Evolutionary conservation across 2,113 vertebrate genomes (phyloP).

Genomic region (Anser brachyrhynchus): DNA sequence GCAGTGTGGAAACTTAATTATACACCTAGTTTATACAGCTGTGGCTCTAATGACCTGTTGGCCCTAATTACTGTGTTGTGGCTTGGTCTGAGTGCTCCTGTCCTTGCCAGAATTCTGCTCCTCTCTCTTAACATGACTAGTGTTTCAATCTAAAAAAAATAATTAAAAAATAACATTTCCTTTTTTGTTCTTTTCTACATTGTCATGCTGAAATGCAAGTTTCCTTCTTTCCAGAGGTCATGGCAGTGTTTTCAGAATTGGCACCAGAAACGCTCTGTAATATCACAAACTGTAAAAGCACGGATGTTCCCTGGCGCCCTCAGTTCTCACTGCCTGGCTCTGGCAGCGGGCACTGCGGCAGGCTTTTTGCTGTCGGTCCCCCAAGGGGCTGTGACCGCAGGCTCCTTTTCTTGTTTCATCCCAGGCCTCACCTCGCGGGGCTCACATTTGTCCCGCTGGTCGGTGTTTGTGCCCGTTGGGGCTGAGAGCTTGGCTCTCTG

Average conservation of each 20-base stretch:
- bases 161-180: conserved; percentile 53
- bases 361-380: conserved; percentile 18
- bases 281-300: conserved; percentile 27
- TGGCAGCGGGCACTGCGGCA: conserved; percentile 34
- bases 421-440: background rate
- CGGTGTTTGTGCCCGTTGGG: background rate
- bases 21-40: conserved; percentile 78
- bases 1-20: conserved; percentile 77
- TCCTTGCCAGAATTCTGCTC: conserved; percentile 65
- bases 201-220: conserved; percentile 59
- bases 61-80: conserved; percentile 72
- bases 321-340: conserved; percentile 3
- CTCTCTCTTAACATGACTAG: conserved; percentile 72
- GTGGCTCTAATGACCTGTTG: conserved; percentile 76
- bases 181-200: conserved; percentile 48
- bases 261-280: conserved; percentile 29
- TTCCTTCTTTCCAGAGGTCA: conserved; percentile 42
- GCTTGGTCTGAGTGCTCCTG: conserved; percentile 65
- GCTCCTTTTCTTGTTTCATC: background rate
- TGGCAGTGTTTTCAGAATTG: conserved; percentile 37
- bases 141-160: conserved; percentile 58
- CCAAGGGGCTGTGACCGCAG: background rate
- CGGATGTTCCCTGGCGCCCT: conserved; percentile 33
- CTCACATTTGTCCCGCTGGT: background rate
- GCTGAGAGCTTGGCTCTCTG: background rate